phyloP scores from a whole-genome alignment of 2,113 vertebrate species.

The Heterochromis multidens region DNA sequence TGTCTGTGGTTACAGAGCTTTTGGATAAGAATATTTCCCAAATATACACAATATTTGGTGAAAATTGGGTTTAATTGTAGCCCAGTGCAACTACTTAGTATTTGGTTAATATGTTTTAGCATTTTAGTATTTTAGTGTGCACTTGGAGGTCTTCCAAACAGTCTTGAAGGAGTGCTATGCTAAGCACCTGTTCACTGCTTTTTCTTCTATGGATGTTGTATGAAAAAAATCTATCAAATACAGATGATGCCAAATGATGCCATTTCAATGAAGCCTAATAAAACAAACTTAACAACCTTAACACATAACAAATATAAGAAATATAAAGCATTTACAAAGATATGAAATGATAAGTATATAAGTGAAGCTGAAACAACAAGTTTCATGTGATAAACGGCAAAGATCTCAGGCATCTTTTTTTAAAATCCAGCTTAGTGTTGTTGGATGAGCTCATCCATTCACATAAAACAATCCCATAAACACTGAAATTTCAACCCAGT shows the following conservation, averaged over 20 bases:
- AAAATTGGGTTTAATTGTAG: not conserved
- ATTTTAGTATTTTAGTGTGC: not conserved
- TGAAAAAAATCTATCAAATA: too few relatives aligned
- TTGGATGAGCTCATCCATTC: conserved; percentile 23
- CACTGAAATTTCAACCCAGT: not conserved
- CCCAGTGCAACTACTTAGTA: not conserved
- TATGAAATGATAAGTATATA: not conserved
- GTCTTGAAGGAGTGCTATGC: not conserved
- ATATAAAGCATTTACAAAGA: too few relatives aligned
- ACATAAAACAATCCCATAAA: conserved; percentile 17
- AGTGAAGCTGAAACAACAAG: not conserved
- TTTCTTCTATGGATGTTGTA: not conserved
- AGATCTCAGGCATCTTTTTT: not conserved
- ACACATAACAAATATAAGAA: too few relatives aligned
- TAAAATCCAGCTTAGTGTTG: not conserved
- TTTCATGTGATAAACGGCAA: not conserved
- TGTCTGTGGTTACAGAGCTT: not conserved
- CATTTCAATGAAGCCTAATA: too few relatives aligned
- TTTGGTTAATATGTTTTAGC: not conserved
- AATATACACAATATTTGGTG: not conserved
- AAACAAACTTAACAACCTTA: too few relatives aligned
- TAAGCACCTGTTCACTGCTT: not conserved
- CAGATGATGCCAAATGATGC: too few relatives aligned
- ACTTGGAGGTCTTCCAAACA: not conserved
- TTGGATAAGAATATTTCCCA: not conserved